Evolutionary conservation across 2,888 invertebrate genomes (phyloP), one percentile per base, ranked within the genome.

Genomic region (Epsilonema sp.): DNA sequence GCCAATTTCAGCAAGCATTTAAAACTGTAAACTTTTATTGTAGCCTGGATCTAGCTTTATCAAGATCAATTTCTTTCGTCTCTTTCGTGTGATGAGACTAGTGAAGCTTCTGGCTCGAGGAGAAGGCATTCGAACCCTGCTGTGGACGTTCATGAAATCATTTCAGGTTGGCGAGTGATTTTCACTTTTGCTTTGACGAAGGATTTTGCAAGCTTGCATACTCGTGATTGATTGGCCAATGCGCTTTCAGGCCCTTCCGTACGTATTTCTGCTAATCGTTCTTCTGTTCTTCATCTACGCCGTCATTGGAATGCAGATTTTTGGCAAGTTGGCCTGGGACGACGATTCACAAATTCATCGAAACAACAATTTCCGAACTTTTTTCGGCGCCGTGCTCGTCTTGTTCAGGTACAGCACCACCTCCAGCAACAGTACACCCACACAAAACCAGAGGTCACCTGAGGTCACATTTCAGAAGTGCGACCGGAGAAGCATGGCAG

Each of bases 271-370:
- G 52, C 76, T 94, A 44, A 94, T 94, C 59, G 82, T 90, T 46
- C 83, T 94, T 83, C 73, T 94, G 55, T 94, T 94, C 73, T 94
- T 94, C 72, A 90, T 94, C 65, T 94, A 92, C 67, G 92, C 92
- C 54, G 92, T 94, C 22, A 89, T 94, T 62, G 92, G 92, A 3
- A 37, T 44, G 36, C 37, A 90, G 87, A 81, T 92, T 59, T 92
- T 94, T 68, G 92, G 94, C 3, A 90, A 86, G 73, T 89, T 94
- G 56, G 79, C 79, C 46, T 75, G 81, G 60, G 67, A 71, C 25
- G 22, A 37, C 3, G 76, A 75, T 0, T 78, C 83, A 1, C 75
- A 78, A 3, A 90, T 94, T 56, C 77, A 80, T 51, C 75, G 87
- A 45, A 92, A 94, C 70, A 92, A 94, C 67, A 90, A 94, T 69